Evolutionary conservation across 2,888 invertebrate species (phyloP), one percentile per base, ranked within the genome.

Genomic region (Pecten maximus): DNA sequence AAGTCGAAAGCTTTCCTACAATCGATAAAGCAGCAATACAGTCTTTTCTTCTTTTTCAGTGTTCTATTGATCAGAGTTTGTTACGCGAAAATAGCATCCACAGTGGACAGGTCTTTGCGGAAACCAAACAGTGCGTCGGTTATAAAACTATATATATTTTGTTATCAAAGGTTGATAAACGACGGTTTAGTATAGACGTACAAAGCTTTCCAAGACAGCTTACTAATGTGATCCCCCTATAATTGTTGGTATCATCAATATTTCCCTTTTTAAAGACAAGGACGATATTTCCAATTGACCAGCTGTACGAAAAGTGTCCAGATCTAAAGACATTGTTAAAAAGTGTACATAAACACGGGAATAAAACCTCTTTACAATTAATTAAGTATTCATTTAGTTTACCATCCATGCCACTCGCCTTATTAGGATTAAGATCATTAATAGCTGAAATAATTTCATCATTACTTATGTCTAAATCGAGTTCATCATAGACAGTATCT

Each of bases 91-190:
- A 87, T 87, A 87, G 4, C 87, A 87, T 87, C n/a, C 87, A 35
- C 19, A 19, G 87, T 87, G 4, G 87, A 87, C 28, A 87, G 28
- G 19, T 28, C 35, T 28, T 35, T 35, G 4, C n/a, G 35, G 16
- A 87, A 87, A 35, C 35, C 35, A 87, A 87, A 87, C 35, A n/a
- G 87, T 28, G 87, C 87, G 87, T 87, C 87, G 4, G 87, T 87
- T 87, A 35, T 40, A 28, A 87, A 16, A 87, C 39, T 44, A 4
- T 44, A 8, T 44, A 4, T 44, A 8, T 35, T 19, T 87, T 35
- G 12, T 87, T 35, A 35, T 87, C 87, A 16, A 35, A 87, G 12
- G 40, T 28, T 35, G 40, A 87, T 87, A 35, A 87, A 40, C 35
- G 35, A 87, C 40, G 19, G 28, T 35, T 28, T 87, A 28, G 28